Conservation (phyloP, 2,888 invertebrate genomes). For the Sturmia bella region DNA sequence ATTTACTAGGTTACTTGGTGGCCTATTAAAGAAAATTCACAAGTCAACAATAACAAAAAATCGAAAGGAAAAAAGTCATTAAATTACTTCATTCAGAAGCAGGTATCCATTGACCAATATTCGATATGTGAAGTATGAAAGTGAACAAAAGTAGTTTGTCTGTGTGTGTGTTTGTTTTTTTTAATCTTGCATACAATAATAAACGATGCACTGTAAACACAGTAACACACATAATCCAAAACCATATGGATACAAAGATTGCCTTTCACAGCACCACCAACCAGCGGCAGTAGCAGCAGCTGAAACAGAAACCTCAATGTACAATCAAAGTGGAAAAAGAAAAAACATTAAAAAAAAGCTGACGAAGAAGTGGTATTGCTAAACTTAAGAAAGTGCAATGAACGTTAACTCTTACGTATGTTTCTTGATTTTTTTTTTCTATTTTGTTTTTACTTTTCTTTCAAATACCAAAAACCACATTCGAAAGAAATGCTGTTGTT, state of each 20-base stretch:
- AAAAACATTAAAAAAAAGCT: constrained; percentile 11
- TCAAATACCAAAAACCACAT: constrained; percentile 50
- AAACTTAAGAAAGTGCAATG: constrained; percentile 69
- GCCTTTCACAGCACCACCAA: constrained; percentile 59
- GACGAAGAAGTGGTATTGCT: constrained; percentile 44
- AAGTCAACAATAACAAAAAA: background rate
- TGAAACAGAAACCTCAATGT: constrained; percentile 29
- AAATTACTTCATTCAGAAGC: constrained; percentile 33
- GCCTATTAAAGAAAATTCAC: constrained; percentile 34
- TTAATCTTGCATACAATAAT: constrained; percentile 17
- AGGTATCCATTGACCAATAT: constrained; percentile 62
- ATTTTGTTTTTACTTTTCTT: constrained; percentile 36
- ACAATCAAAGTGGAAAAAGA: background rate
- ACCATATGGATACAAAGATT: constrained; percentile 23
- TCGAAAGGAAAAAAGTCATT: constrained; percentile 15
- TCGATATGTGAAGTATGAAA: constrained; percentile 16
- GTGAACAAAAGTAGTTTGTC: constrained; percentile 26
- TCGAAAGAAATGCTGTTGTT: constrained; percentile 20
- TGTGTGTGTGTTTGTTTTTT: constrained; percentile 23
- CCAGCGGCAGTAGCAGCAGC: constrained; percentile 9
- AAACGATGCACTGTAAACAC: constrained; percentile 27
- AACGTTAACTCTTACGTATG: constrained; percentile 68
- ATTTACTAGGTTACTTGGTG: constrained; percentile 56
- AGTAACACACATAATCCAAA: constrained; percentile 41
- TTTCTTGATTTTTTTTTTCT: constrained; percentile 3